Percentiles rank a stretch among this genome's conserved stretches.
phyloP scores from a whole-genome alignment of 1,140 invertebrate genomes.

The Melitaea cinxia region DNA sequence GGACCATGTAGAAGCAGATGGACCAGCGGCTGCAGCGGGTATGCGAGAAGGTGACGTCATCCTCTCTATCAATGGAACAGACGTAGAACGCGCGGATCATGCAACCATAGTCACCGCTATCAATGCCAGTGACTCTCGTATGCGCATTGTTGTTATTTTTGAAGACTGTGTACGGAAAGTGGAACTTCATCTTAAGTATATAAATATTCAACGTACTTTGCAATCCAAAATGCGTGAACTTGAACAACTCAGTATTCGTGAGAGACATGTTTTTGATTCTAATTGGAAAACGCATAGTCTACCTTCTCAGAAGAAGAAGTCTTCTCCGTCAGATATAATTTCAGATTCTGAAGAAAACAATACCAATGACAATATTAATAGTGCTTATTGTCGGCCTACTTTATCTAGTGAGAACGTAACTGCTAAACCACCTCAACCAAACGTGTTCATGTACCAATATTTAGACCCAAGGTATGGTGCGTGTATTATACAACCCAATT shows the following conservation, averaged over 20 bases:
- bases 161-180: slow-evolving; percentile 97
- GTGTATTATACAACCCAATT: slow-evolving; percentile 84
- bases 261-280: slow-evolving; percentile 90
- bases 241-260: slow-evolving; percentile 90
- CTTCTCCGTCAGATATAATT: slow-evolving; percentile 76
- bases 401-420: slow-evolving; percentile 88
- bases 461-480: slow-evolving; percentile 85
- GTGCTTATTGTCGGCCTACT: slow-evolving; percentile 84
- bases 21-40: slow-evolving; percentile 93
- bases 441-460: slow-evolving; percentile 87
- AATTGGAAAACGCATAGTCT: slow-evolving; percentile 94
- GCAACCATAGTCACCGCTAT: slow-evolving; percentile 95
- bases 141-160: slow-evolving; percentile 97
- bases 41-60: slow-evolving; percentile 98
- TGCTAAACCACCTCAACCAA: slow-evolving; percentile 77
- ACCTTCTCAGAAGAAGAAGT: slow-evolving; percentile 89
- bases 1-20: slow-evolving; percentile 96
- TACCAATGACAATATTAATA: slow-evolving; percentile 60
- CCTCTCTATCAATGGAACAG: slow-evolving; percentile 95
- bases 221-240: slow-evolving; percentile 94
- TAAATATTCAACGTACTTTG: slow-evolving; percentile 91
- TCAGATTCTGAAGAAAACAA: slow-evolving; percentile 69
- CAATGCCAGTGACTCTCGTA: slow-evolving; percentile 92
- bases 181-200: slow-evolving; percentile 94
- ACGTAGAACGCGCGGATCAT: slow-evolving; percentile 96